Evolutionary conservation across 1,140 invertebrate species (phyloP), one percentile per base, ranked within the genome.

Genomic region (Drosophila micromelanica): DNA sequence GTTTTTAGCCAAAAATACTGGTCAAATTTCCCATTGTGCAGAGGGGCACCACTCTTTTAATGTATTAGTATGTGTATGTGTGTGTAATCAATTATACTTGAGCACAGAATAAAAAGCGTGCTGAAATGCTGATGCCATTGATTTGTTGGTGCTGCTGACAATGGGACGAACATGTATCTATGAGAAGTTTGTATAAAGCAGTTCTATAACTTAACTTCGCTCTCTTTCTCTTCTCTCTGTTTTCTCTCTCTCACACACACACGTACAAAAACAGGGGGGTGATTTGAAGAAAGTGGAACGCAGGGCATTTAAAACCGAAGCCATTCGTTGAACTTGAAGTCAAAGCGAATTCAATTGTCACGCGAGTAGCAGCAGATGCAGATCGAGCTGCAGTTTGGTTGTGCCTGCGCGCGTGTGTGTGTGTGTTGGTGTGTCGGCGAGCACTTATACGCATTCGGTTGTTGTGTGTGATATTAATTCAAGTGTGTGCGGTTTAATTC

Each of bases 251-350:
- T 46, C 38, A 54, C 17, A 30, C 30, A 37, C 42, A 32, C 6
- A 8, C 12, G n/a, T n/a, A n/a, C n/a, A n/a, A n/a, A n/a, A n/a
- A 1, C 45, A 35, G 11, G 12, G 5, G 20, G 27, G 59, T 20
- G 57, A 65, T 40, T 61, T 23, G 15, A 60, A 37, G 60, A 65
- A 72, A 72, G 63, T 65, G 73, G 60, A 72, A 89, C 65, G 69
- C 76, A 79, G 20, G 40, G 49, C 73, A 79, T 75, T 89, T 89
- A 89, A 72, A 80, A 65, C 62, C 70, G 57, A 74, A 78, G 65
- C 62, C 63, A 79, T 69, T 69, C 63, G 69, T 49, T 89, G 76
- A 89, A 89, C 84, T 89, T 89, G 73, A 84, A 75, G 84, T 80
- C 76, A 89, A 80, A 89, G 27, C 84, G 76, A 63, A 73, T 72